Evolutionary conservation across 2,113 vertebrate species (phyloP).

Genomic region (Mellivora capensis): DNA sequence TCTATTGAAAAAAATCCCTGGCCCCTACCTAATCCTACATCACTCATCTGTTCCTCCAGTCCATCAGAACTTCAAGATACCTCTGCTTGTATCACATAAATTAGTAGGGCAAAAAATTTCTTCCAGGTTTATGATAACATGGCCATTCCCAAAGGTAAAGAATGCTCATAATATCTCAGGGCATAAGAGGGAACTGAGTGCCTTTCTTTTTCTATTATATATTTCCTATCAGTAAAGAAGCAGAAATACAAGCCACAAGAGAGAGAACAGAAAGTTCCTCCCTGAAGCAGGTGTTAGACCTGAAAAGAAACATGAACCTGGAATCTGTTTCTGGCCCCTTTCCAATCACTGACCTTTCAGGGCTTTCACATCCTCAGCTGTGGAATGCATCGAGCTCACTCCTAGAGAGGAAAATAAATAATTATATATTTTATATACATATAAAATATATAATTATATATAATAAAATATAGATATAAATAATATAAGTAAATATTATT

Average conservation of each 20-base stretch:
- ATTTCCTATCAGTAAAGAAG: not conserved
- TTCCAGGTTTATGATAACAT: not conserved
- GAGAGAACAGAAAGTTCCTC: not conserved
- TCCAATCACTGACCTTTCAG: slow-evolving; percentile 4
- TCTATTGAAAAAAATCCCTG: not conserved
- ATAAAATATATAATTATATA: too few relatives aligned
- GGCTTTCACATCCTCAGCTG: not conserved
- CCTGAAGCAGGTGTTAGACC: not conserved
- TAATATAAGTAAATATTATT: too few relatives aligned
- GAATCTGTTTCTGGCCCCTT: not conserved
- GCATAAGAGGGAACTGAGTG: too few relatives aligned
- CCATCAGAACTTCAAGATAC: not conserved
- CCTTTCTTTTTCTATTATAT: not conserved
- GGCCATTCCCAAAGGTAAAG: not conserved
- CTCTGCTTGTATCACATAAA: not conserved
- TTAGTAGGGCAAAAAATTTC: not conserved
- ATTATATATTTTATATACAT: too few relatives aligned
- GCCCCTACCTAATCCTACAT: not conserved
- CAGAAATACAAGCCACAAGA: not conserved
- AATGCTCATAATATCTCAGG: not conserved
- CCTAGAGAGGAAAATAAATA: not conserved
- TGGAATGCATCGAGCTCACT: not conserved
- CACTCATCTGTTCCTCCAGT: not conserved
- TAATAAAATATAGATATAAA: too few relatives aligned
- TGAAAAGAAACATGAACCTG: not conserved